Evolutionary conservation across 2,797 vertebrate genomes (phyloP), one percentile per base, ranked within the genome.

Genomic region (Poeciliopsis turneri): DNA sequence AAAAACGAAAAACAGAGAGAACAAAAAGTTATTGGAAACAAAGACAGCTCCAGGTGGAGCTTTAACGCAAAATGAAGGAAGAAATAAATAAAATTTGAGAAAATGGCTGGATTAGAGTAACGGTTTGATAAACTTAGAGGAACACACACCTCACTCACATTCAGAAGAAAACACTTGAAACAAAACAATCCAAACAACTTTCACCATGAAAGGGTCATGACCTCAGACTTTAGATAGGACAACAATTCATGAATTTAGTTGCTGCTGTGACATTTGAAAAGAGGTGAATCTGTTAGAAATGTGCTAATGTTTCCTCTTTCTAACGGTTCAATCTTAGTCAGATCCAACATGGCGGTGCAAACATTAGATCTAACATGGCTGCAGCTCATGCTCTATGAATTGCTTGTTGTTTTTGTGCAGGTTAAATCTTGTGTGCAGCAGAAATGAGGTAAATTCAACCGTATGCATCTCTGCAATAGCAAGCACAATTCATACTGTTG

Each of bases 401-500:
- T 45, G 36, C 41, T 78, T 82, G 66, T 3, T 25, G 51, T 80
- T 30, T 75, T 77, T 74, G 15, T 39, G 33, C 28, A 5, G 10
- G n/a, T n/a, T 68, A 72, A 69, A 84, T n/a, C 36, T 74, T 36
- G 81, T 64, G 61, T 28, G 30, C 20, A 43, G 49, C 74, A 77
- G 61, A 74, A 11, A 69, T 66, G 20, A 66, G 36, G 53, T 71
- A 28, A 84, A 82, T 86, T 66, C 49, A 79, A 73, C 70, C 78
- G 33, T 68, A 51, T 82, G 41, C 69, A 64, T 30, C 77, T 70
- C 33, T 72, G 73, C 71, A 15, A 70, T 47, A 23, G 30, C 59
- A 81, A 85, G 70, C 76, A 55, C 45, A 72, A 41, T 5, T 82
- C 77, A 76, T 77, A 69, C 64, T 78, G 47, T 78, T 74, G 55